Base-by-base conservation (phyloP, 1,140 invertebrate genomes). In the Ceratina japonica region DNA sequence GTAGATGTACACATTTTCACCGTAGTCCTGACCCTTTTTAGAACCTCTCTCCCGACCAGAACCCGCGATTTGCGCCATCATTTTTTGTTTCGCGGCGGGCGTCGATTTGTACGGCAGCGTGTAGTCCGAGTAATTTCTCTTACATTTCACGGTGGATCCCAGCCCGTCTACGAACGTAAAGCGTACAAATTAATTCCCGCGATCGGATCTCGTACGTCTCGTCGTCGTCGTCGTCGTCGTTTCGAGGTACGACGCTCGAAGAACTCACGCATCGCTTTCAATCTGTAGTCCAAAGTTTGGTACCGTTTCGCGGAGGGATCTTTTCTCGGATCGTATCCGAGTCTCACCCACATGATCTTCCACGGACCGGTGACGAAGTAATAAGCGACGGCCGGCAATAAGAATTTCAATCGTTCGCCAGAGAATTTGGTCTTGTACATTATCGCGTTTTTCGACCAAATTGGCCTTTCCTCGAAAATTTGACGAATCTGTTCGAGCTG, bases 361-460 rank as follows among this genome's bases (percentile, higher is more conserved):
- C 97, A 99, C 0, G 98, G 98, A 0, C 98, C 98, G 83, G 95
- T 96, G 16, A 94, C 93, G 90, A 96, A 97, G 89, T 97, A 97
- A 90, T 97, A 97, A 0, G 97, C 96, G 1, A 97, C 91, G 37
- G 95, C 94, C 0, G 98, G 97, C 58, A 98, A 91, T 52, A 98
- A 93, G 86, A 95, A 94, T 91, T 97, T 98, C 0, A 98, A 88
- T 44, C 95, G 94, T 22, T 95, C 93, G 5, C 90, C 85, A 1
- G 93, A 92, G 81, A 95, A 93, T 51, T 95, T 94, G 0, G 95
- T 95, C 27, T 94, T 92, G 86, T 93, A 94, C 75, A 94, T 92
- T 3, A 99, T 86, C 0, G 95, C 96, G 87, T 95, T 95, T 85
- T 95, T 95, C 0, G 97, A 97, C 97, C 97, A 98, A 76, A 98